These are phyloP conservation scores for Sylvia borin DNA, from an alignment of 2,797 vertebrate genomes.

Conservation along the genomic window DNA sequence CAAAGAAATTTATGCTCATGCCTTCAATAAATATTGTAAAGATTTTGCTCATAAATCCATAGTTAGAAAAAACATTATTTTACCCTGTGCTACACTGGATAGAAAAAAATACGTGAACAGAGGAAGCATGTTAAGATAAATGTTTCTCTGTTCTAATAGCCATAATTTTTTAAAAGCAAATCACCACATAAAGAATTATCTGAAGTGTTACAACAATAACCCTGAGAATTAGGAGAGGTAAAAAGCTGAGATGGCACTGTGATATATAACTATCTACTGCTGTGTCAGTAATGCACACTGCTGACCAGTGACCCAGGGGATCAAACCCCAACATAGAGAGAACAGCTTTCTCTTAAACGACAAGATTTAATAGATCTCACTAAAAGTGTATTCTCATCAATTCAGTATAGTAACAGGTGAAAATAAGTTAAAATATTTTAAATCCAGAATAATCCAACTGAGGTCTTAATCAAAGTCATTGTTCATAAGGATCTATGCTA, in stretches of 20 bases:
- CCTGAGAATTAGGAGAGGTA: not conserved
- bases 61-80: not conserved
- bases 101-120: not conserved
- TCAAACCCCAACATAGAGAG: not conserved
- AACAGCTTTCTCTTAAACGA: not conserved
- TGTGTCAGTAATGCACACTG: not conserved
- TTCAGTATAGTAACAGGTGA: not conserved
- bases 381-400: not conserved
- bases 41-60: not conserved
- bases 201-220: not conserved
- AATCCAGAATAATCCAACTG: not conserved
- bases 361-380: not conserved
- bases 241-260: not conserved
- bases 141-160: not conserved
- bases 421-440: not conserved
- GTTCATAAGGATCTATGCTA: not conserved
- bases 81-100: not conserved
- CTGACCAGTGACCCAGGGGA: not conserved
- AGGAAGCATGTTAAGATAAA: not conserved
- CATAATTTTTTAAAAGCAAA: not conserved
- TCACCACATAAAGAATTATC: not conserved
- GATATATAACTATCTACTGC: not conserved
- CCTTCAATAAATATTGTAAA: not conserved
- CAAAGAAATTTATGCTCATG: not conserved
- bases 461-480: not conserved